Conservation (phyloP, 2,113 vertebrate genomes). For the Microcebus griseorufus region DNA sequence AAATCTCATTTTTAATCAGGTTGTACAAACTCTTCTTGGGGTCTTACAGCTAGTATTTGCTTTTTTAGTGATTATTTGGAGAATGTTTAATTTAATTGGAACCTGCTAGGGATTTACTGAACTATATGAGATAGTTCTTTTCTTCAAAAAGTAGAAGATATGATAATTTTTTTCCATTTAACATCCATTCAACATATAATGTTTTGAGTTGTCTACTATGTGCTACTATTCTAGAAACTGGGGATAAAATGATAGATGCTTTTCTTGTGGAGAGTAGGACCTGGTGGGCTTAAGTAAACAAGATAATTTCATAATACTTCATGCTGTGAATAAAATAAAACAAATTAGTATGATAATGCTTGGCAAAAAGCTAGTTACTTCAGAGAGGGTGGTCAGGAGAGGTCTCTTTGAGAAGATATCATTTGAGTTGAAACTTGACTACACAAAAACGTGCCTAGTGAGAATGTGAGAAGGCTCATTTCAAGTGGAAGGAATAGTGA, state of each 20-base stretch:
- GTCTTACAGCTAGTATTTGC: neutral
- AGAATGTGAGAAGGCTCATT: neutral
- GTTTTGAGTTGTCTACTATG: neutral
- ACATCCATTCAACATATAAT: neutral
- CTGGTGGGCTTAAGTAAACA: neutral
- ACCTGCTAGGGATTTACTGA: neutral
- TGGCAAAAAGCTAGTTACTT: neutral
- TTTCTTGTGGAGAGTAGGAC: neutral
- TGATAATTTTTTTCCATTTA: neutral
- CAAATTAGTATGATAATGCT: neutral
- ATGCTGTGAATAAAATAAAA: neutral
- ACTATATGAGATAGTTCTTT: neutral
- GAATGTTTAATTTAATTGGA: conserved; percentile 1
- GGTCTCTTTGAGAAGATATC: neutral
- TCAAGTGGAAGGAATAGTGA: neutral
- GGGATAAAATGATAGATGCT: neutral
- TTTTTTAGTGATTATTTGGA: neutral
- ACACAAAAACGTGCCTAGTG: neutral
- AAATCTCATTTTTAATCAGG: conserved; percentile 20
- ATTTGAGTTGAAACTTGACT: neutral
- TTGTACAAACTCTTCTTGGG: neutral
- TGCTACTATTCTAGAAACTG: neutral
- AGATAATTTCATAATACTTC: neutral
- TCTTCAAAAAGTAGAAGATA: neutral
- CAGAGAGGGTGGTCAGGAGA: neutral